These are phyloP conservation scores for Germaria angustata DNA, from an alignment of 2,888 invertebrate genomes.

Conservation along the genomic window DNA sequence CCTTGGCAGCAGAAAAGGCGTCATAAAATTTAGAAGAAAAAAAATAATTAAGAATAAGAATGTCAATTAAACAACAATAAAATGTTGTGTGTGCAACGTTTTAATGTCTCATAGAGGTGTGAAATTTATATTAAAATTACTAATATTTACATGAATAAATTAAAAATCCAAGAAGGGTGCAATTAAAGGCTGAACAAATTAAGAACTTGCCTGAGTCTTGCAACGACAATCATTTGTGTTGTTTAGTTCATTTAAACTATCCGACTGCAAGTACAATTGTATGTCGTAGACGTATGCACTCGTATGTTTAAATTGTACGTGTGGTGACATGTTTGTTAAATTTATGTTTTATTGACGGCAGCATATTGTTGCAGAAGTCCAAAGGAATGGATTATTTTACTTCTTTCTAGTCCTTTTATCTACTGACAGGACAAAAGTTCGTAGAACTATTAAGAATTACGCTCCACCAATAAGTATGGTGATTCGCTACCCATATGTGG, in stretches of 20 bases:
- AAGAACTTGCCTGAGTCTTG: neutral
- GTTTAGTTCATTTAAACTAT: conserved; percentile 39
- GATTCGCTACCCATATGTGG: too few species aligned
- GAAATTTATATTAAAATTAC: conserved; percentile 29
- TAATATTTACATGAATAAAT: conserved; percentile 22
- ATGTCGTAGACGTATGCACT: neutral
- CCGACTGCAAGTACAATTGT: conserved; percentile 1
- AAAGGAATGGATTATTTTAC: conserved; percentile 8
- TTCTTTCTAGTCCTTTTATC: too few species aligned
- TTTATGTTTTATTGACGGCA: conserved; percentile 51
- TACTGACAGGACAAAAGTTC: too few species aligned
- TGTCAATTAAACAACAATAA: conserved; percentile 28
- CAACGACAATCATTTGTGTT: conserved; percentile 28
- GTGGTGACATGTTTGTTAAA: conserved; percentile 50
- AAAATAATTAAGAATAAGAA: neutral
- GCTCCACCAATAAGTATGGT: too few species aligned
- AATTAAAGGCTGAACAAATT: neutral
- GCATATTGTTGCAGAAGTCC: neutral
- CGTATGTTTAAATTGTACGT: conserved; percentile 35
- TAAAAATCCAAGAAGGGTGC: conserved; percentile 1
- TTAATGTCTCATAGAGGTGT: conserved; percentile 38
- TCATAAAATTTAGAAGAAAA: conserved; percentile 31
- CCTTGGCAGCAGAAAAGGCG: conserved; percentile 9
- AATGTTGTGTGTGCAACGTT: conserved; percentile 2
- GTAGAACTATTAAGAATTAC: too few species aligned